Percentiles rank a stretch among this genome's conserved stretches.
These are phyloP conservation scores for Heteromyza rotundicornis DNA, from an alignment of 2,888 invertebrate genomes.

Conservation along the genomic window DNA sequence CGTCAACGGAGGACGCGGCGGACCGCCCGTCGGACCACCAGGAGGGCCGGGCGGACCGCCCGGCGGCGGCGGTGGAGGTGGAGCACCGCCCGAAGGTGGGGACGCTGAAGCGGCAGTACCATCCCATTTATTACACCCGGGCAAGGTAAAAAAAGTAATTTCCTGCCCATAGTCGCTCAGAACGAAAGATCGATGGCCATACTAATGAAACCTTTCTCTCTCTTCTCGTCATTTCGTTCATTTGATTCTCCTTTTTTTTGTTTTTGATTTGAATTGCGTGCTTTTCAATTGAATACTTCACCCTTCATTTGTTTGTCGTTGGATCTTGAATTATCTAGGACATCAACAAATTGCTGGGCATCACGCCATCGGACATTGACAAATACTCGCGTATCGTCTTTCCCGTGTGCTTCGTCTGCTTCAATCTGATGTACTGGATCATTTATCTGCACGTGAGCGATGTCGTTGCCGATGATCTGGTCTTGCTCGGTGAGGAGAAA, in stretches of 20 bases:
- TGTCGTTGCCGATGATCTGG: slow-evolving; percentile 92
- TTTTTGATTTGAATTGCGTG: not conserved
- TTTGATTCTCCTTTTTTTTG: not conserved
- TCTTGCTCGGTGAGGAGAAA: slow-evolving; percentile 76
- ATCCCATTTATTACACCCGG: slow-evolving; percentile 83
- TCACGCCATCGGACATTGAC: slow-evolving; percentile 98
- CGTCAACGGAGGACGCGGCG: slow-evolving; percentile 80
- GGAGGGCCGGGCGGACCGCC: slow-evolving; percentile 49
- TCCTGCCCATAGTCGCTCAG: slow-evolving; percentile 27
- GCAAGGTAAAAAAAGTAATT: slow-evolving; percentile 70
- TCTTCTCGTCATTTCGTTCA: slow-evolving; percentile 15
- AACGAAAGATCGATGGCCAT: slow-evolving; percentile 25
- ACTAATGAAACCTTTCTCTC: slow-evolving; percentile 26
- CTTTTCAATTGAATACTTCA: not conserved
- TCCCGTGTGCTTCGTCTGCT: slow-evolving; percentile 97
- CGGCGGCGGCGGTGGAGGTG: slow-evolving; percentile 43
- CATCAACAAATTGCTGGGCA: slow-evolving; percentile 88
- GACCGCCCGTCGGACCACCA: slow-evolving; percentile 64
- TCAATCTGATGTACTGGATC: slow-evolving; percentile 99
- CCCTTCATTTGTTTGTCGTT: slow-evolving; percentile 12
- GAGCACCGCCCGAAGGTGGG: slow-evolving; percentile 64
- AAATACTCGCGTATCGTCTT: slow-evolving; percentile 98
- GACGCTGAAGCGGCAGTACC: slow-evolving; percentile 63
- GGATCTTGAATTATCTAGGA: slow-evolving; percentile 65
- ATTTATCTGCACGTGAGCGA: slow-evolving; percentile 96